phyloP scores from a whole-genome alignment of 2,113 vertebrate genomes.

The Caretta caretta region DNA sequence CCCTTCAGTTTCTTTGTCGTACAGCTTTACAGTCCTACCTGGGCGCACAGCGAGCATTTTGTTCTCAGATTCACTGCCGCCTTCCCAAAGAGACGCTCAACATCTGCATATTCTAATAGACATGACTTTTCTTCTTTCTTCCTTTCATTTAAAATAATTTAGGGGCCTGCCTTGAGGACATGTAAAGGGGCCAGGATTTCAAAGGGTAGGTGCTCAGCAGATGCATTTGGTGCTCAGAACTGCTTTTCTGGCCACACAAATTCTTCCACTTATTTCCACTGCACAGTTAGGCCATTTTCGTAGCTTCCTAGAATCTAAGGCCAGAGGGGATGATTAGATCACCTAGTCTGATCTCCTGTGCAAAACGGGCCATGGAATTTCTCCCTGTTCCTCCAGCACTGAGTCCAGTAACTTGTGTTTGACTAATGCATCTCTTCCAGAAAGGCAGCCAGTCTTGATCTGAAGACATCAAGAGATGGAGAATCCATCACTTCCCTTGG shows the following conservation, averaged over 20 bases:
- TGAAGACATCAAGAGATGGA: neutral
- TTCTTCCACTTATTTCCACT: neutral
- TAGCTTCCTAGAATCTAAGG: neutral
- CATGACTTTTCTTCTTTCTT: neutral
- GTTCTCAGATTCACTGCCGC: neutral
- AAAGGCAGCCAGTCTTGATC: too few relatives aligned
- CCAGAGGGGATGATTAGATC: neutral
- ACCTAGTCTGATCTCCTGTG: neutral
- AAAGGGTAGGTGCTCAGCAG: neutral
- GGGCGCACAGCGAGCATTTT: neutral
- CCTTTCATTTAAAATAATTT: neutral
- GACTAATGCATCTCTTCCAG: neutral
- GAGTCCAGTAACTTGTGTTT: neutral
- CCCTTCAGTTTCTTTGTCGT: neutral
- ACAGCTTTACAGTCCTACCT: neutral
- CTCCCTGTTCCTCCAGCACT: neutral
- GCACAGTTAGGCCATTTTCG: neutral
- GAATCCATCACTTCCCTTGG: neutral
- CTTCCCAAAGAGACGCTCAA: neutral
- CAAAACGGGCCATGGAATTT: neutral
- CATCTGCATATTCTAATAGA: neutral
- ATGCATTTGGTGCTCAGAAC: neutral
- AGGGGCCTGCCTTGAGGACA: neutral
- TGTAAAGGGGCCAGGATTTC: neutral
- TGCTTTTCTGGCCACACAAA: neutral